Evolutionary conservation across 2,113 vertebrate genomes (phyloP).

Genomic region (Etia nguti): DNA sequence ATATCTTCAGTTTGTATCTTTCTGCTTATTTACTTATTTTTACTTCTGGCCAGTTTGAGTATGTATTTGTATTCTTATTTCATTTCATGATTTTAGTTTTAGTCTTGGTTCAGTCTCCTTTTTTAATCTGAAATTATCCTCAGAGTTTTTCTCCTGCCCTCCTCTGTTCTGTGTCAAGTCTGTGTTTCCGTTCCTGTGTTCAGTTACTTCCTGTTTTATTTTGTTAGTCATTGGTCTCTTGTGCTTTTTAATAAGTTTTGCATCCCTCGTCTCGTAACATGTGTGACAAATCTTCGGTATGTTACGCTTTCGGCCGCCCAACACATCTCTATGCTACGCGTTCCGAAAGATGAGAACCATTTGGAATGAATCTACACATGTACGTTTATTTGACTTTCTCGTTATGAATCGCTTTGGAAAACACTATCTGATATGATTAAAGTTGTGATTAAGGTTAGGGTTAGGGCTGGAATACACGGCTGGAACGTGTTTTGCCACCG

Average conservation of each 20-base stretch:
- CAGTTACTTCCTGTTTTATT: neutral
- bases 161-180: neutral
- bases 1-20: neutral
- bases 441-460: no score
- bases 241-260: neutral
- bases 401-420: no score
- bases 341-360: no score
- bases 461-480: no score
- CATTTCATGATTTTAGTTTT: neutral
- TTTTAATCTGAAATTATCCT: neutral
- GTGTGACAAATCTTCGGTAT: no score
- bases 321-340: no score
- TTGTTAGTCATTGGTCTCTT: neutral
- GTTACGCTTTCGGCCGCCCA: no score
- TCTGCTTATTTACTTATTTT: neutral
- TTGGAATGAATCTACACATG: no score
- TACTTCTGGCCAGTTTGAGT: neutral
- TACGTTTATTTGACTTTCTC: no score
- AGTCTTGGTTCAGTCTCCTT: neutral
- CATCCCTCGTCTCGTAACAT: neutral
- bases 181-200: neutral
- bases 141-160: neutral
- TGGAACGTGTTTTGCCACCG: no score
- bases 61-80: neutral
- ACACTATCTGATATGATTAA: no score